These are phyloP conservation scores for Ispidina lecontei DNA, from an alignment of 2,797 vertebrate genomes.

Conservation along the genomic window DNA sequence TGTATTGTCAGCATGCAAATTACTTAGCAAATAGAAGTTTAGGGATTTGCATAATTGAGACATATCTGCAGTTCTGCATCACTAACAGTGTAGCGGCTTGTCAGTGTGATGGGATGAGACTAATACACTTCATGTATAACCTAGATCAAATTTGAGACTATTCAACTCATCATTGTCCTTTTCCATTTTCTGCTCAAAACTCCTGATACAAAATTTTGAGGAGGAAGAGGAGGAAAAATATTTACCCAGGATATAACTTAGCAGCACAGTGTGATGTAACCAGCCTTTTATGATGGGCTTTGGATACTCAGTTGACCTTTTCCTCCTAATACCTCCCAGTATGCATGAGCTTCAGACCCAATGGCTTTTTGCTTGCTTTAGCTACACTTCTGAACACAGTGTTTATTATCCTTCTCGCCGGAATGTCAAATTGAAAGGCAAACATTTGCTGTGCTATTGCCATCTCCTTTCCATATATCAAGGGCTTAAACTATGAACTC, in stretches of 20 bases:
- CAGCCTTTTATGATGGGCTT: slow-evolving; percentile 19
- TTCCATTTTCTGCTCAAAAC: slow-evolving; percentile 1
- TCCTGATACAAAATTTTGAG: background rate
- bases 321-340: slow-evolving; percentile 36
- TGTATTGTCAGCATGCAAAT: background rate
- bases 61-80: background rate
- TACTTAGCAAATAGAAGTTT: background rate
- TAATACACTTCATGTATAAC: background rate
- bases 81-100: background rate
- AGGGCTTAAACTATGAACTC: slow-evolving; percentile 24
- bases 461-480: slow-evolving; percentile 32
- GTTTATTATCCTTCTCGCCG: slow-evolving; percentile 23
- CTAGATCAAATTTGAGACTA: background rate
- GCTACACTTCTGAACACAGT: slow-evolving; percentile 8
- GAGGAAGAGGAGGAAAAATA: background rate
- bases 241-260: background rate
- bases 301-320: slow-evolving; percentile 58
- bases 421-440: slow-evolving; percentile 62
- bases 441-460: slow-evolving; percentile 30
- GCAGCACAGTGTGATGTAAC: slow-evolving; percentile 8
- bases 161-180: background rate
- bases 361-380: slow-evolving; percentile 42
- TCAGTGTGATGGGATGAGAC: background rate
- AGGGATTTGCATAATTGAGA: background rate
- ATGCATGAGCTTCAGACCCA: slow-evolving; percentile 6